phyloP scores from a whole-genome alignment of 2,113 vertebrate species.

The Myotis lucifugus region DNA sequence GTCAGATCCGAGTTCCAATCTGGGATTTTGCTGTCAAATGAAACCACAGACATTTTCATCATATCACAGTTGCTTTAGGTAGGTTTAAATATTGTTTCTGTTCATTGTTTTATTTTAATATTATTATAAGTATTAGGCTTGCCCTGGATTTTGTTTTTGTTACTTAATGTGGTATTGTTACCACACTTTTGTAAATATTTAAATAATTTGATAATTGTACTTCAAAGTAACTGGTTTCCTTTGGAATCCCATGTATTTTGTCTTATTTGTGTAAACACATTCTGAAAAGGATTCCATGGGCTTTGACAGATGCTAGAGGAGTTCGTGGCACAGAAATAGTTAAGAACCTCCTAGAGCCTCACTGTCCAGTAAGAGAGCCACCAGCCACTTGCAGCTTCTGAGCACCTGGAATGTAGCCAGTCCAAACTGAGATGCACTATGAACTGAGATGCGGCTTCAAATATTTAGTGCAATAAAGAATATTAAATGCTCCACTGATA shows the following conservation, averaged over 20 bases:
- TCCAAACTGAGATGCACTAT: not conserved
- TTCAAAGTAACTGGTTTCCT: slow-evolving; percentile 18
- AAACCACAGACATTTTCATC: not conserved
- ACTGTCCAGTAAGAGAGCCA: not conserved
- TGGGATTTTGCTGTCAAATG: not conserved
- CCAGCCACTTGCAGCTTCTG: not conserved
- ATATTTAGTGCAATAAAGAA: not conserved
- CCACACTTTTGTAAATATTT: not conserved
- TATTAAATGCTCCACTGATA: not conserved
- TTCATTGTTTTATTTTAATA: not conserved
- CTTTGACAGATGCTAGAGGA: not conserved
- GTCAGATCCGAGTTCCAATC: too few relatives aligned
- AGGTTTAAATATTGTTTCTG: not conserved
- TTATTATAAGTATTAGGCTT: not conserved
- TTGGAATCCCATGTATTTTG: not conserved
- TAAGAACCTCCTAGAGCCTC: not conserved
- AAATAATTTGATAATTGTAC: not conserved
- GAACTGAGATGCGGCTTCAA: not conserved
- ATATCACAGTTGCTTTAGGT: not conserved
- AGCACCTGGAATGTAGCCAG: not conserved
- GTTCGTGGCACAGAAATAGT: not conserved
- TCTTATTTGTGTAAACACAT: not conserved
- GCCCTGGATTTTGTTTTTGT: not conserved
- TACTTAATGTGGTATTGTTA: not conserved
- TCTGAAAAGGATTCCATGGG: not conserved